phyloP scores from a whole-genome alignment of 2,113 vertebrate genomes.

The Tylochromis polylepis region DNA sequence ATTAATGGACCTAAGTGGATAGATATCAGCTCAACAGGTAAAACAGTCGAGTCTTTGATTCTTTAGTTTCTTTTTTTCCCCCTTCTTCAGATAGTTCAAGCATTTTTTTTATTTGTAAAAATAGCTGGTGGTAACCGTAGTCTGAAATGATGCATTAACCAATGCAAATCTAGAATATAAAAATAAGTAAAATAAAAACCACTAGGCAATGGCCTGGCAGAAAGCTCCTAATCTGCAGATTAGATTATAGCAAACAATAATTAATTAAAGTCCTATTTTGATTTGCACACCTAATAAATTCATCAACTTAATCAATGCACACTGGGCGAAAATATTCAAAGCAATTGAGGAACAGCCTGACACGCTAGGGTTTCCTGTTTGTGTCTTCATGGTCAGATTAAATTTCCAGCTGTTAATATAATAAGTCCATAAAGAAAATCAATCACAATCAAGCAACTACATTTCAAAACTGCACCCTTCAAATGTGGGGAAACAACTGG shows the following conservation, averaged over 20 bases:
- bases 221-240: background rate
- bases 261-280: background rate
- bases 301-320: background rate
- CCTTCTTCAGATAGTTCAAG: background rate
- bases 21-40: background rate
- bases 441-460: background rate
- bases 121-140: background rate
- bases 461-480: background rate
- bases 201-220: background rate
- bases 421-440: background rate
- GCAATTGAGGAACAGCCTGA: background rate
- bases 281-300: background rate
- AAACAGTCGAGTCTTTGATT: no score
- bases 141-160: background rate
- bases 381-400: background rate
- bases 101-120: background rate
- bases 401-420: background rate
- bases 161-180: background rate
- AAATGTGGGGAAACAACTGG: background rate
- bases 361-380: background rate
- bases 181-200: background rate
- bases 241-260: background rate
- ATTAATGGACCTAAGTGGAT: background rate
- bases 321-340: background rate
- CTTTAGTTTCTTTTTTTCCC: no score